A percentile compares a stretch with the other conserved stretches of the same genome.
These are phyloP conservation scores for Coelopa pilipes DNA, from an alignment of 2,888 invertebrate genomes.

Conservation along the genomic window DNA sequence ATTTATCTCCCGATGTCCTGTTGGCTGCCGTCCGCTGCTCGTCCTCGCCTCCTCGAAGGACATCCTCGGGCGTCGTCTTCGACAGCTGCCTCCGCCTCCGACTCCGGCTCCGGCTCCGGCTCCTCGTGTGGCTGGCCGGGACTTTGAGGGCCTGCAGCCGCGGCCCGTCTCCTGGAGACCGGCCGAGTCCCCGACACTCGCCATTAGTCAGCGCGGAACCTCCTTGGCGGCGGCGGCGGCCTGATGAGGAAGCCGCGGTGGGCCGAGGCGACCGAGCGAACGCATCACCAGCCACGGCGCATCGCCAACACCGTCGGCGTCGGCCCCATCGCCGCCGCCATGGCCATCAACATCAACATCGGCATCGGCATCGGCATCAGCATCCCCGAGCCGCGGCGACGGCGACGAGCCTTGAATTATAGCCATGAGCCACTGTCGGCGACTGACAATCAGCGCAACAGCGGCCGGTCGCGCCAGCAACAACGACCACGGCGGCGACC, in stretches of 20 bases:
- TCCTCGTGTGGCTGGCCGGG: too few species aligned
- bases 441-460: slow-evolving; percentile 39
- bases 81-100: too few species aligned
- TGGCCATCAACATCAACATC: slow-evolving; percentile 8
- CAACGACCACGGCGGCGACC: not conserved
- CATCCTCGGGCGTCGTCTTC: too few species aligned
- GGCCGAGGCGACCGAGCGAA: not conserved
- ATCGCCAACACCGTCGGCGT: slow-evolving; percentile 27
- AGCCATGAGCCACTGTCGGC: slow-evolving; percentile 54
- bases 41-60: too few species aligned
- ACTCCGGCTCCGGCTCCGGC: too few species aligned
- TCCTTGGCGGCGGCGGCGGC: too few species aligned
- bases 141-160: too few species aligned
- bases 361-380: not conserved
- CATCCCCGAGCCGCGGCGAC: slow-evolving; percentile 45
- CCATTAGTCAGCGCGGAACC: too few species aligned
- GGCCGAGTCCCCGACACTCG: too few species aligned
- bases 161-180: too few species aligned
- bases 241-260: too few species aligned
- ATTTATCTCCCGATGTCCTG: slow-evolving; percentile 1
- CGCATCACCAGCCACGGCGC: not conserved
- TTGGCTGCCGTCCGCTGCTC: too few species aligned
- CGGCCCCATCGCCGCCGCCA: slow-evolving; percentile 36
- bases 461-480: not conserved
- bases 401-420: slow-evolving; percentile 62